phyloP scores from a whole-genome alignment of 2,888 invertebrate species.

The Acrobasis consociella region DNA sequence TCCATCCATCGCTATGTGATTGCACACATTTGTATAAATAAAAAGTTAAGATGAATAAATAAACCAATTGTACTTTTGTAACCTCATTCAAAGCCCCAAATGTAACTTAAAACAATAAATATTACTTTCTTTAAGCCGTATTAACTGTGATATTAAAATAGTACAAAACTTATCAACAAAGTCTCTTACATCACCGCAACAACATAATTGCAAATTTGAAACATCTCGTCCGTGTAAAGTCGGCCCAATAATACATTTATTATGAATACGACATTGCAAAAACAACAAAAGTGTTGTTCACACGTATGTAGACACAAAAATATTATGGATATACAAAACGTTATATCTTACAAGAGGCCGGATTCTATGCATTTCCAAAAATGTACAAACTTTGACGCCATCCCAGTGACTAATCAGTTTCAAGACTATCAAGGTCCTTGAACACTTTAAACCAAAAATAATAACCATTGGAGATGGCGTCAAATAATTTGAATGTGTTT shows the following conservation, averaged over 20 bases:
- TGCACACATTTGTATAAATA: slow-evolving; percentile 69
- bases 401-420: background rate
- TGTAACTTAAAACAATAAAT: slow-evolving; percentile 44
- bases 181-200: slow-evolving; percentile 34
- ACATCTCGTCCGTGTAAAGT: slow-evolving; percentile 46
- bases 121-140: slow-evolving; percentile 46
- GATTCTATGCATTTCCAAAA: background rate
- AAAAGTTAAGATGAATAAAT: slow-evolving; percentile 51
- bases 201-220: slow-evolving; percentile 50
- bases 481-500: background rate
- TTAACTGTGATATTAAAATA: slow-evolving; percentile 52
- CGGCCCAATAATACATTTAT: slow-evolving; percentile 38
- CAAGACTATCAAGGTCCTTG: background rate
- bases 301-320: slow-evolving; percentile 42
- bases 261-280: slow-evolving; percentile 40
- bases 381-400: background rate
- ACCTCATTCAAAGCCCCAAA: slow-evolving; percentile 40
- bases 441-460: no score
- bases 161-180: slow-evolving; percentile 46
- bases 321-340: slow-evolving; percentile 57
- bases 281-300: slow-evolving; percentile 38
- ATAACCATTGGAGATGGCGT: background rate
- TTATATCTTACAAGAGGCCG: slow-evolving; percentile 50
- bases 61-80: slow-evolving; percentile 49
- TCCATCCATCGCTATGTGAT: slow-evolving; percentile 71